phyloP scores from a whole-genome alignment of 2,797 vertebrate genomes.

The Nannoperca obscura region DNA sequence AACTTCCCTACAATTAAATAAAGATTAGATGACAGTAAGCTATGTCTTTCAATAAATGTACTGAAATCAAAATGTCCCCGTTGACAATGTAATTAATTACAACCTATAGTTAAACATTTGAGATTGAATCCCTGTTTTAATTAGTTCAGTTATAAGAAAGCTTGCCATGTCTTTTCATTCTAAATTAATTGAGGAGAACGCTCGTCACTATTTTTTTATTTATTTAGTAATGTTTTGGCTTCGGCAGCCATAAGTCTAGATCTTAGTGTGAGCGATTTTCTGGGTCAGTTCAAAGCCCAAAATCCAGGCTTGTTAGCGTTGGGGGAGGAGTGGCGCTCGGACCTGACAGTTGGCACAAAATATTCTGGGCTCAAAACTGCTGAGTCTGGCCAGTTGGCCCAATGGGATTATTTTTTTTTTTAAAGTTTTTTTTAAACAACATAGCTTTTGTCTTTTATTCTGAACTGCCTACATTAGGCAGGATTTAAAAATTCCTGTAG shows the following conservation, averaged over 20 bases:
- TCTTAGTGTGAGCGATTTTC: slow-evolving; percentile 40
- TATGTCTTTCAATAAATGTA: slow-evolving; percentile 8
- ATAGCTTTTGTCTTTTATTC: slow-evolving; percentile 44
- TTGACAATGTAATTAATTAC: not conserved
- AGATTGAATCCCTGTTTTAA: slow-evolving; percentile 16
- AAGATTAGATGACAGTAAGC: not conserved
- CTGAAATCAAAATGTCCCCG: slow-evolving; percentile 20
- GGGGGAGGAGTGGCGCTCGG: not conserved
- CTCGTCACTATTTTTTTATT: not conserved
- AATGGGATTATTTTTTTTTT: not conserved
- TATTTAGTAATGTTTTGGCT: not conserved
- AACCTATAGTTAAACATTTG: not conserved
- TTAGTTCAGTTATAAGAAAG: slow-evolving; percentile 2
- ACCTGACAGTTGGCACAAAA: slow-evolving; percentile 35
- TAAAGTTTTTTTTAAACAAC: slow-evolving; percentile 13
- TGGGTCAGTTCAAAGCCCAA: slow-evolving; percentile 30
- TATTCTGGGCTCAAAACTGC: slow-evolving; percentile 24
- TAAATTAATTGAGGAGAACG: not conserved
- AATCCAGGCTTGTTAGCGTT: slow-evolving; percentile 21
- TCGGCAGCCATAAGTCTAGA: slow-evolving; percentile 2
- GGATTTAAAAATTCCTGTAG: slow-evolving; percentile 20
- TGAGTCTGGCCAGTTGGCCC: slow-evolving; percentile 25
- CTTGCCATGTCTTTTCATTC: not conserved
- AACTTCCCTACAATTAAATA: slow-evolving; percentile 20
- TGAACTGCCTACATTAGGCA: slow-evolving; percentile 22